A percentile compares a stretch with the other conserved stretches of the same genome.
phyloP scores from a whole-genome alignment of 2,888 invertebrate genomes.

The Piscicola geometra region DNA sequence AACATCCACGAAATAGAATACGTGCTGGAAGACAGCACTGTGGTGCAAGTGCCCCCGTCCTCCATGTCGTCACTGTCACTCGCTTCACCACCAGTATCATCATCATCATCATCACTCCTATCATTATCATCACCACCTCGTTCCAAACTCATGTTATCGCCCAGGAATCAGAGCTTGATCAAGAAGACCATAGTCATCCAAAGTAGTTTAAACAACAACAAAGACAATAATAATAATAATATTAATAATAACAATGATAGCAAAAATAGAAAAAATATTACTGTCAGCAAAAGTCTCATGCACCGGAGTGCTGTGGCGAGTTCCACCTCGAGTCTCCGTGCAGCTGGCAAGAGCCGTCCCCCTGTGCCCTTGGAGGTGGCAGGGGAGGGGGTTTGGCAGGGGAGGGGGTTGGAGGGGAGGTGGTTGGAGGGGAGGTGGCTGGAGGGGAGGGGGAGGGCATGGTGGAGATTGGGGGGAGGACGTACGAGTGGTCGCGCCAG shows the following conservation, averaged over 20 bases:
- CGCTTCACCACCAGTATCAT: neutral
- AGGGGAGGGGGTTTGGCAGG: neutral
- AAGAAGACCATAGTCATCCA: constrained; percentile 8
- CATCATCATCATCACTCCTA: neutral
- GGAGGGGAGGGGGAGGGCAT: neutral
- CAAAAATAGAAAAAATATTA: no score
- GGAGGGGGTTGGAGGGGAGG: neutral
- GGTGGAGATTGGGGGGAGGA: constrained; percentile 15
- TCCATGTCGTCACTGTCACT: constrained; percentile 8
- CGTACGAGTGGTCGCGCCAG: neutral
- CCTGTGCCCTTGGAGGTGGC: no score
- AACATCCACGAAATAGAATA: no score
- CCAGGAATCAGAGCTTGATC: neutral
- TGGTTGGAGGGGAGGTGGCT: neutral
- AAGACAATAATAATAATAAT: neutral
- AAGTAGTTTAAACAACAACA: neutral
- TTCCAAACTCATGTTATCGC: neutral
- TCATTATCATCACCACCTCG: constrained; percentile 1
- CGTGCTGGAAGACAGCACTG: no score
- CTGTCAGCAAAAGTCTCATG: neutral
- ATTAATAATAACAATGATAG: neutral
- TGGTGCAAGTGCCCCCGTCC: neutral
- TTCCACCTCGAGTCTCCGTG: neutral
- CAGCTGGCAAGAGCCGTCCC: neutral
- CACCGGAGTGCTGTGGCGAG: neutral